Base-by-base conservation (phyloP, 2,888 invertebrate species). In the Megalurothrips usitatus region DNA sequence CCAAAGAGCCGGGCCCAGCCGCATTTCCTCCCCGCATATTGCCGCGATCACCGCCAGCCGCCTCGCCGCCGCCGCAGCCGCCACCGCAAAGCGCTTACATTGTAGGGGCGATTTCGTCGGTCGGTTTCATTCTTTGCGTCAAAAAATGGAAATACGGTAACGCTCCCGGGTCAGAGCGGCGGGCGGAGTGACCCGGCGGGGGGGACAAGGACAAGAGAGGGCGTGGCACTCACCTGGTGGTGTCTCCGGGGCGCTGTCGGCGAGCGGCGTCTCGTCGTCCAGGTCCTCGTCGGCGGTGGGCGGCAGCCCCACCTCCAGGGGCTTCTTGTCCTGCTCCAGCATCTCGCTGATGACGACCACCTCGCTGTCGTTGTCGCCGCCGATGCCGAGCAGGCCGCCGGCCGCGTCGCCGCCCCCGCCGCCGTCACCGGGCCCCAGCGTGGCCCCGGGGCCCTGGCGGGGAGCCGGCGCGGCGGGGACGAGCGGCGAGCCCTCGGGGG, bases 331-430 rank as follows among this genome's bases (percentile, higher is more conserved):
- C 68, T 75, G 23, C 12, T 75, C 68, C 68, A 75, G 26, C 23
- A 75, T 26, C 68, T 75, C 68, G 23, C 26, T 26, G 68, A 75
- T 75, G 23, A 75, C 26, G 26, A 75, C 68, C 68, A 75, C 68
- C 26, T 75, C 68, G 68, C 68, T 75, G 68, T 75, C 26, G 26
- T 75, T 75, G 68, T 75, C 68, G 68, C 23, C 68, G 68, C 68
- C 58, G 58, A 17, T 17, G 58, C 14, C 58, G 6, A 58, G 58
- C 6, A 58, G 58, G 58, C 58, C 58, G 17, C 58, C 58, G 58
- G 14, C 58, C 19, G 6, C 58, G 58, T 58, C 68, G 68, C 12
- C 68, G 68, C 68, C 68, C n/a, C 68, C 68, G 23, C 68, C 68
- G 26, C 68, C 68, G 68, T 75, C 68, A 26, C 68, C 68, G 23